Evolutionary conservation across 2,797 vertebrate genomes (phyloP), one percentile per base, ranked within the genome.

Genomic region (Xerus rutilus): DNA sequence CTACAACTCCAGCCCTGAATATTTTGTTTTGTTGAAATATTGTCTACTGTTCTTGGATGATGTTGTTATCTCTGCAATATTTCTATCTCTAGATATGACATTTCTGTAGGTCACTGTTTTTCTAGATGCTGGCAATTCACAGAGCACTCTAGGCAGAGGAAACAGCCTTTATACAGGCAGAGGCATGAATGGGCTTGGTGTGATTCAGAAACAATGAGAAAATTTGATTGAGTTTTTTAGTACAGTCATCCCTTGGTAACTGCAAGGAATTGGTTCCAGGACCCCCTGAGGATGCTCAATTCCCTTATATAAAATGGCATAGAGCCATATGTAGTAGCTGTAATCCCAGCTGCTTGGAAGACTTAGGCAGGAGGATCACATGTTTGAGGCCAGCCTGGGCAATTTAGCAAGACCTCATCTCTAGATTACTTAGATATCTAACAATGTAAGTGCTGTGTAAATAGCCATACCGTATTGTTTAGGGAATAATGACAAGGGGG

Each of bases 201-300:
- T 85, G 52, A 76, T 62, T 59, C 45, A 23, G 54, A 23, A 96
- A 95, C 35, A 81, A 47, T 62, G 32, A 93, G 59, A 87, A 86
- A 84, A 23, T 74, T 20, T 89, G 72, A 49, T 70, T 43, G 69
- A 92, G 18, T 89, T 74, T 82, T 54, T 67, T 47, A 94, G 25
- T 45, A 45, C 59, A 39, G n/a, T 85, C 18, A 23, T 45, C 72
- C 18, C 3, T 84, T 8, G 4, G n/a, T 39, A 62, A 76, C 45
- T 15, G 28, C 17, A 15, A 18, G 54, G 21, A 47, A 52, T 47
- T 67, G 32, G 47, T 47, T 73, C 73, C 45, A 76, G 47, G 28
- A 23, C 39, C 73, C 21, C 28, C 11, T 15, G 12, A 77, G 4
- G 49, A 69, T 30, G 21, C 15, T 69, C 11, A 59, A 3, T 65